phyloP scores from a whole-genome alignment of 2,797 vertebrate species.

The Mionectes olivaceus region DNA sequence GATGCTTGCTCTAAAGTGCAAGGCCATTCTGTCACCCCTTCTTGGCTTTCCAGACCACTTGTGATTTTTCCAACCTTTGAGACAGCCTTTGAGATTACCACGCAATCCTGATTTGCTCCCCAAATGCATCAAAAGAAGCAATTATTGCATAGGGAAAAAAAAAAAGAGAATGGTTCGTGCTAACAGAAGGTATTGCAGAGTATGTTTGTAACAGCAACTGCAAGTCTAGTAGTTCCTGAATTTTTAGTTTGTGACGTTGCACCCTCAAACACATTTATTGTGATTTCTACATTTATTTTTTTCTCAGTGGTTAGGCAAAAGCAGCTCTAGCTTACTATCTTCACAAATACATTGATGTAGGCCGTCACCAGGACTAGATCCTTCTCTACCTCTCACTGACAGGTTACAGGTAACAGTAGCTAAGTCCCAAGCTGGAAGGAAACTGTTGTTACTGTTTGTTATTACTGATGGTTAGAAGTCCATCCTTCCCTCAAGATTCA shows the following conservation, averaged over 20 bases:
- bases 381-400: background rate
- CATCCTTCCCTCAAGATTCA: background rate
- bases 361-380: background rate
- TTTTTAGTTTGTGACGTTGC: background rate
- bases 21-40: background rate
- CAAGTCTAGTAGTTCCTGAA: background rate
- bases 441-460: background rate
- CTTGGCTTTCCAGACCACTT: background rate
- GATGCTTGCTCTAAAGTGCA: background rate
- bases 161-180: rapidly evolving
- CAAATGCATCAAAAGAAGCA: background rate
- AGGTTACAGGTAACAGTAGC: background rate
- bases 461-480: background rate
- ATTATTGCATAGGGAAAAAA: background rate
- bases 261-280: background rate
- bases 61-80: background rate
- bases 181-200: background rate
- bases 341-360: background rate
- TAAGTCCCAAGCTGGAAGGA: background rate
- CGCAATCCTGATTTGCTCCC: background rate
- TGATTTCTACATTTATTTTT: background rate
- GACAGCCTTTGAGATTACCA: background rate
- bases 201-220: background rate
- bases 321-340: background rate
- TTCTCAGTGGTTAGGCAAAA: background rate